These are phyloP conservation scores for Zenarchopterus dispar DNA, from an alignment of 2,797 vertebrate species.

Conservation along the genomic window DNA sequence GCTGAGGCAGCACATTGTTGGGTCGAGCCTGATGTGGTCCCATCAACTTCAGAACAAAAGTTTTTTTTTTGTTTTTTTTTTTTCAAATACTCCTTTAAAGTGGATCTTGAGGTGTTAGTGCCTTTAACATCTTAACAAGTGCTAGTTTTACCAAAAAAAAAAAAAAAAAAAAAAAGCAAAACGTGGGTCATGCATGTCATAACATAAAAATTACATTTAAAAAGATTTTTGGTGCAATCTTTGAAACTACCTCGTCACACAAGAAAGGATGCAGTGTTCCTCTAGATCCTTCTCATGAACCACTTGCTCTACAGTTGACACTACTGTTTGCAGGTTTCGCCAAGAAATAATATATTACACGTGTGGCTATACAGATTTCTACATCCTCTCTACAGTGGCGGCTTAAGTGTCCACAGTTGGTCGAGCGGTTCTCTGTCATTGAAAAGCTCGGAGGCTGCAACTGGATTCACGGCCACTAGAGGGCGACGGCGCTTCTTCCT, in stretches of 20 bases:
- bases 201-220: slow-evolving; percentile 58
- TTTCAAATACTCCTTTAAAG: not conserved
- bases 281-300: slow-evolving; percentile 33
- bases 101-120: slow-evolving; percentile 10
- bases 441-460: slow-evolving; percentile 88
- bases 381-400: slow-evolving; percentile 69
- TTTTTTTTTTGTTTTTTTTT: slow-evolving; percentile 8
- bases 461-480: slow-evolving; percentile 85
- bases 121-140: slow-evolving; percentile 17
- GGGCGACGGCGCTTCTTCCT: slow-evolving; percentile 79
- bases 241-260: slow-evolving; percentile 61
- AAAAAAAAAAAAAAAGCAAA: not conserved
- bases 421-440: slow-evolving; percentile 84
- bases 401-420: slow-evolving; percentile 76
- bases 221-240: slow-evolving; percentile 73
- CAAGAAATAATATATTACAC: slow-evolving; percentile 76
- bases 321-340: slow-evolving; percentile 56
- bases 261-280: slow-evolving; percentile 35
- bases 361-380: slow-evolving; percentile 76
- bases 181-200: slow-evolving; percentile 10
- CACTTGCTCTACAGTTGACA: slow-evolving; percentile 69
- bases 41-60: slow-evolving; percentile 36
- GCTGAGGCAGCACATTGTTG: slow-evolving; percentile 40
- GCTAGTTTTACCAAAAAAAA: slow-evolving; percentile 4
- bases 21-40: slow-evolving; percentile 35